These are phyloP conservation scores for Diplolepis rosae DNA, from an alignment of 2,888 invertebrate species.

Conservation along the genomic window DNA sequence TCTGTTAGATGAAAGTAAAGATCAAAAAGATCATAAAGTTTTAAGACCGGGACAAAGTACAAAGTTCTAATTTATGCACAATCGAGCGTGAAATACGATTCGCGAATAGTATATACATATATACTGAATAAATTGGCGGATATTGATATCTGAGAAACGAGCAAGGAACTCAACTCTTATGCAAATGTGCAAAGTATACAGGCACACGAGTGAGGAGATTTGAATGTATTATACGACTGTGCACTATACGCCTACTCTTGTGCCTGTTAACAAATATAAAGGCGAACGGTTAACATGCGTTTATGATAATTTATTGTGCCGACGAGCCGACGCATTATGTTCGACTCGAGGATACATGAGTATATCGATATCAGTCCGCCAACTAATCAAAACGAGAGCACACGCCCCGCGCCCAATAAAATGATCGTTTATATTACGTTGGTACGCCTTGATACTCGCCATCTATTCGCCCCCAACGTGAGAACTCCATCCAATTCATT, in stretches of 20 bases:
- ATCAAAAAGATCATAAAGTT: conserved; percentile 31
- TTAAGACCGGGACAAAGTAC: conserved; percentile 46
- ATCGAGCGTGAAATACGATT: conserved; percentile 31
- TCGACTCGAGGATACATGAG: conserved; percentile 53
- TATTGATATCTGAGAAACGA: conserved; percentile 50
- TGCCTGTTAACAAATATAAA: conserved; percentile 69
- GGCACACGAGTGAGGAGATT: conserved; percentile 44
- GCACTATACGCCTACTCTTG: conserved; percentile 63
- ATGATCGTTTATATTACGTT: conserved; percentile 13
- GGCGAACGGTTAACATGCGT: conserved; percentile 64
- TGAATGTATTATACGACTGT: conserved; percentile 47
- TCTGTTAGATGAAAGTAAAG: not conserved
- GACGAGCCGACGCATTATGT: conserved; percentile 57
- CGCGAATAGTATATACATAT: conserved; percentile 16
- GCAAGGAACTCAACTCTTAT: conserved; percentile 33
- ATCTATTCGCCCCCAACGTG: conserved; percentile 17
- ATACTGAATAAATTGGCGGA: conserved; percentile 45
- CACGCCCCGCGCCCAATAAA: conserved; percentile 31
- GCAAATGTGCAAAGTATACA: conserved; percentile 42
- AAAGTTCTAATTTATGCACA: conserved; percentile 43
- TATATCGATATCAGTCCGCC: conserved; percentile 56
- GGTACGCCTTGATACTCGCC: conserved; percentile 8
- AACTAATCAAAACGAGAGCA: conserved; percentile 54
- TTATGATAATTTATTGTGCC: conserved; percentile 68
- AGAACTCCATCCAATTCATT: conserved; percentile 3